phyloP scores from a whole-genome alignment of 2,797 vertebrate species.

The Amblyraja radiata region DNA sequence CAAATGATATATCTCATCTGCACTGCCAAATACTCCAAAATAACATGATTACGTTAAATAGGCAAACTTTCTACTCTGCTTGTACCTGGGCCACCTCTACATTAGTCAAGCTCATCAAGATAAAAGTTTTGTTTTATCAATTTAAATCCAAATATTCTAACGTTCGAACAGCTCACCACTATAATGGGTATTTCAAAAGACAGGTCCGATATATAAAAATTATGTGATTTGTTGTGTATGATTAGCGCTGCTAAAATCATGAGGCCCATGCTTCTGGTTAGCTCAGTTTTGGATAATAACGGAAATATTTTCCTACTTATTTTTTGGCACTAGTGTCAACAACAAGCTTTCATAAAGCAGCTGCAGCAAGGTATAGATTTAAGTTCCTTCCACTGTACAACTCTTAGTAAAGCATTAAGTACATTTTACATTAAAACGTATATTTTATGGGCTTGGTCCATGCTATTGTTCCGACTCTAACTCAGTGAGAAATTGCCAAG shows the following conservation, averaged over 20 bases:
- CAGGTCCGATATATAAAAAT: too few relatives aligned
- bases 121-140: not conserved
- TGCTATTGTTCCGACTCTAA: not conserved
- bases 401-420: not conserved
- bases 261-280: not conserved
- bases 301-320: not conserved
- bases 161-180: not conserved
- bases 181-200: not conserved
- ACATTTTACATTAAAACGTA: too few relatives aligned
- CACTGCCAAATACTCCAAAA: not conserved
- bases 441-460: not conserved
- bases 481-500: too few relatives aligned
- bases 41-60: not conserved
- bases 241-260: not conserved
- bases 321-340: not conserved
- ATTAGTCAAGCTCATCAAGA: not conserved
- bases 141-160: not conserved
- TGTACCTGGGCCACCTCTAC: not conserved
- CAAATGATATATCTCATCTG: too few relatives aligned
- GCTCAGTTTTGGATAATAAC: not conserved
- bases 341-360: not conserved
- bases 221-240: not conserved
- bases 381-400: not conserved
- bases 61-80: not conserved
- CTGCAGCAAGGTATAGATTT: not conserved